Evolutionary conservation across 2,113 vertebrate species (phyloP).

Genomic region (Phalacrocorax pelagicus): DNA sequence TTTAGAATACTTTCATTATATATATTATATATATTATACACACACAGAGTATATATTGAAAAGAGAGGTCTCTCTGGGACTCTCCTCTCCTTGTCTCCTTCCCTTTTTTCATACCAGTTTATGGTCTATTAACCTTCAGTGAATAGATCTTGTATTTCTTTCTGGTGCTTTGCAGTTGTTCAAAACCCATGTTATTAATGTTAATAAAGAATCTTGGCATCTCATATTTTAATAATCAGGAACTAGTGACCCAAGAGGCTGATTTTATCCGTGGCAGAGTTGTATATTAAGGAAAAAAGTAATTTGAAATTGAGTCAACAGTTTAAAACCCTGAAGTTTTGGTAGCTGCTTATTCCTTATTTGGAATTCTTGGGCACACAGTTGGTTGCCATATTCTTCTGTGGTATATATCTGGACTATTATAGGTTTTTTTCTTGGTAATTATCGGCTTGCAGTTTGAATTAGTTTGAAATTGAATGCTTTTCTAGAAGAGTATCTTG

Average conservation of each 20-base stretch:
- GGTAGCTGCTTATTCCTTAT: background rate
- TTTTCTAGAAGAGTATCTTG: background rate
- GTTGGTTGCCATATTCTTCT: background rate
- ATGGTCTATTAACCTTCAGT: background rate
- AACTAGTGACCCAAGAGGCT: background rate
- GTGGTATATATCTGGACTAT: background rate
- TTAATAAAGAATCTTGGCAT: conserved; percentile 3
- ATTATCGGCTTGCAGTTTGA: background rate
- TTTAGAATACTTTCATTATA: background rate
- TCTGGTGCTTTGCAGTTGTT: background rate
- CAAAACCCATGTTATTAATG: background rate
- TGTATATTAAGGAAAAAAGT: background rate
- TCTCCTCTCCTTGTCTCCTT: background rate
- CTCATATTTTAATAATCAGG: background rate
- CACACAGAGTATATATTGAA: background rate
- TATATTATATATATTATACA: background rate
- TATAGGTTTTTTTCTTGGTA: background rate
- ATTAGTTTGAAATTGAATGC: background rate
- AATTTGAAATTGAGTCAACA: background rate
- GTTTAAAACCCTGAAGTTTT: background rate
- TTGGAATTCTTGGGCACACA: background rate
- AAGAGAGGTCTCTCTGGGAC: background rate
- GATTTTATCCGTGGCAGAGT: background rate
- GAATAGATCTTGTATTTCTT: background rate
- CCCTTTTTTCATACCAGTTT: background rate